These are phyloP conservation scores for Trachelus iudaicus DNA, from an alignment of 2,888 invertebrate species.

Conservation along the genomic window DNA sequence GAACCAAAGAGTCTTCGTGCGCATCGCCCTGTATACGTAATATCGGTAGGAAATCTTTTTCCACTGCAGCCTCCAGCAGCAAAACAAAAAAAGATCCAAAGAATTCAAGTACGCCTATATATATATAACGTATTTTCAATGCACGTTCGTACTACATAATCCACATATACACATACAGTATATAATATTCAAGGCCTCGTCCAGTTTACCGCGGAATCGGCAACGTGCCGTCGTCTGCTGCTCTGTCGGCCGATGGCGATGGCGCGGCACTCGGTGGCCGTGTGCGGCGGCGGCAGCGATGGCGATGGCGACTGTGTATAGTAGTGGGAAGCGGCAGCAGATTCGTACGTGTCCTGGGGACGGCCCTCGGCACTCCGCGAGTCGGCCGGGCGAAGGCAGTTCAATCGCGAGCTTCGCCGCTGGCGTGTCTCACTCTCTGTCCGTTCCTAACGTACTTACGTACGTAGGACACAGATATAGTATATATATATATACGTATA, in stretches of 20 bases:
- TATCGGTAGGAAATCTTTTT: neutral
- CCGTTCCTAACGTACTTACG: neutral
- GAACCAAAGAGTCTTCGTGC: neutral
- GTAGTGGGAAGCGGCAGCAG: slow-evolving; percentile 40
- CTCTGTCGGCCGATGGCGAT: neutral
- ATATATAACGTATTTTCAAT: neutral
- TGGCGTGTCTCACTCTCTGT: slow-evolving; percentile 8
- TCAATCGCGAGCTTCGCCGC: slow-evolving; percentile 5
- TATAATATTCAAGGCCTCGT: neutral
- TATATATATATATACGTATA: too few species aligned
- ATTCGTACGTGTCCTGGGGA: slow-evolving; percentile 42
- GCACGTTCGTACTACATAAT: neutral
- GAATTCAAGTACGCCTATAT: neutral
- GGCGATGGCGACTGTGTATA: slow-evolving; percentile 20
- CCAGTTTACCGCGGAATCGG: neutral
- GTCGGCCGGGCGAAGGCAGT: slow-evolving; percentile 30
- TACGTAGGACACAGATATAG: neutral
- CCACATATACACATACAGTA: slow-evolving; percentile 5
- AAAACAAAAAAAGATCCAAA: neutral
- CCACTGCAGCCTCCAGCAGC: neutral
- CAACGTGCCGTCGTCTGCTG: neutral
- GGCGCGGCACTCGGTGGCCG: neutral
- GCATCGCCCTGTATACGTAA: neutral
- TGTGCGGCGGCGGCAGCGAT: neutral
- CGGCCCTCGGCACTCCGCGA: slow-evolving; percentile 37